Evolutionary conservation across 2,888 invertebrate species (phyloP).

Genomic region (Coremacera marginata): DNA sequence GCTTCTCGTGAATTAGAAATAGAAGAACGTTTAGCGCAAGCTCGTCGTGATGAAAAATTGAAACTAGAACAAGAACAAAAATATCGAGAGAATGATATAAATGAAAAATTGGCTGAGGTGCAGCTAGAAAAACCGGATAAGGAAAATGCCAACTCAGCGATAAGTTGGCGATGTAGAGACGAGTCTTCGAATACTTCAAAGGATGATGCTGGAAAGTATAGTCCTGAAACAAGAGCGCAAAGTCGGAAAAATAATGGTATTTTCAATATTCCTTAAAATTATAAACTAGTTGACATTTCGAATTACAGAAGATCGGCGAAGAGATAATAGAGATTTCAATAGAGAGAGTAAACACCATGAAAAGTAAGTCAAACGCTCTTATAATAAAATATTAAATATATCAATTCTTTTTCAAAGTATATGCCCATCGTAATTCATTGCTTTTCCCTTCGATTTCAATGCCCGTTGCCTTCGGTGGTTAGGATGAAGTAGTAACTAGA

Average conservation of each 20-base stretch:
- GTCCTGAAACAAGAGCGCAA: constrained; percentile 54
- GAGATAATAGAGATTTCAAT: constrained; percentile 55
- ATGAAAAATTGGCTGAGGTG: constrained; percentile 57
- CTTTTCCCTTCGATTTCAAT: too few species aligned
- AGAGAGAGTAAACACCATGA: constrained; percentile 56
- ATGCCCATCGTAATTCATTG: too few species aligned
- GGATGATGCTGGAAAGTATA: constrained; percentile 55
- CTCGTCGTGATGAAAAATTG: constrained; percentile 64
- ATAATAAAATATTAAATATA: constrained; percentile 2
- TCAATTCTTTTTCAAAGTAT: too few species aligned
- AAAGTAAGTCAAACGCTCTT: constrained; percentile 48
- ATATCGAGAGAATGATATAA: constrained; percentile 44
- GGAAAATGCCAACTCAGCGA: constrained; percentile 59
- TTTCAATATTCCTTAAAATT: not conserved
- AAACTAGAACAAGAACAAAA: constrained; percentile 52
- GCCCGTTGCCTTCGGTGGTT: too few species aligned
- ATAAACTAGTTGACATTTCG: not conserved
- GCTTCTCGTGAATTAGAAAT: constrained; percentile 91
- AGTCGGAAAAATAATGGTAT: constrained; percentile 45
- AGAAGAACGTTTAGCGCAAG: constrained; percentile 84
- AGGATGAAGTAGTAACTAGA: too few species aligned
- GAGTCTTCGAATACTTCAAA: constrained; percentile 49
- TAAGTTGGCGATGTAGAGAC: constrained; percentile 62
- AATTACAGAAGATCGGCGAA: constrained; percentile 55
- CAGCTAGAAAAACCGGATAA: constrained; percentile 62